A percentile compares a stretch with the other conserved stretches of the same genome.
These are phyloP conservation scores for Acanthoscelides obtectus DNA, from an alignment of 2,888 invertebrate species.

Conservation along the genomic window DNA sequence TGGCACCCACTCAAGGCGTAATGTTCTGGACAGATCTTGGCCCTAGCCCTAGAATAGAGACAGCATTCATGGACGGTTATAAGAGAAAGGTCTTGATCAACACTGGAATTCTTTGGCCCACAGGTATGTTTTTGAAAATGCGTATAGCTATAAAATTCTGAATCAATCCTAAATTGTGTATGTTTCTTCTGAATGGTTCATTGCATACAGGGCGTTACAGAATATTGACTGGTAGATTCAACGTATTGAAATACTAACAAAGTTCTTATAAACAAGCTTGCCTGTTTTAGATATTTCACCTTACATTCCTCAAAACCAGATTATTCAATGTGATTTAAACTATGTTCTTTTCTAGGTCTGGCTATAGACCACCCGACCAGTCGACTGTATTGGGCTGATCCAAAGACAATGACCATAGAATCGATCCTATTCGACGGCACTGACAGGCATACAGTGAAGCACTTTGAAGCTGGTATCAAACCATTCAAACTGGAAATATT, in stretches of 20 bases:
- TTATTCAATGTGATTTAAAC: no score
- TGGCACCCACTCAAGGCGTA: constrained; percentile 61
- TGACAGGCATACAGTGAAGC: constrained; percentile 57
- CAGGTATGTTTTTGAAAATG: constrained; percentile 37
- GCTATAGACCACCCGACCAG: constrained; percentile 69
- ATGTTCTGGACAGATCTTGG: constrained; percentile 77
- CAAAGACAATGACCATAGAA: constrained; percentile 69
- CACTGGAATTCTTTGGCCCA: constrained; percentile 64
- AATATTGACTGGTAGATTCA: no score
- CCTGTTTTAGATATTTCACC: no score
- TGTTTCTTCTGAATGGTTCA: no score
- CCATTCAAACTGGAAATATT: constrained; percentile 71
- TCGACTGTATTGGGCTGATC: constrained; percentile 82
- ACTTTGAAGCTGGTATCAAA: constrained; percentile 57
- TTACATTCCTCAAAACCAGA: no score
- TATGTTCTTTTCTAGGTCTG: constrained; percentile 46
- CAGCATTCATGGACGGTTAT: constrained; percentile 62
- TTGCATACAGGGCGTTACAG: no score
- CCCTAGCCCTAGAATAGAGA: constrained; percentile 58
- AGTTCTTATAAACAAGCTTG: no score
- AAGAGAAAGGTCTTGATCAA: constrained; percentile 50
- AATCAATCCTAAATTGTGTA: no score
- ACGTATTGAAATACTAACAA: no score
- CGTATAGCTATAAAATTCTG: no score
- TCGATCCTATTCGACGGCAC: constrained; percentile 64